Conservation (phyloP, 2,888 invertebrate genomes). For the Congeria kusceri region DNA sequence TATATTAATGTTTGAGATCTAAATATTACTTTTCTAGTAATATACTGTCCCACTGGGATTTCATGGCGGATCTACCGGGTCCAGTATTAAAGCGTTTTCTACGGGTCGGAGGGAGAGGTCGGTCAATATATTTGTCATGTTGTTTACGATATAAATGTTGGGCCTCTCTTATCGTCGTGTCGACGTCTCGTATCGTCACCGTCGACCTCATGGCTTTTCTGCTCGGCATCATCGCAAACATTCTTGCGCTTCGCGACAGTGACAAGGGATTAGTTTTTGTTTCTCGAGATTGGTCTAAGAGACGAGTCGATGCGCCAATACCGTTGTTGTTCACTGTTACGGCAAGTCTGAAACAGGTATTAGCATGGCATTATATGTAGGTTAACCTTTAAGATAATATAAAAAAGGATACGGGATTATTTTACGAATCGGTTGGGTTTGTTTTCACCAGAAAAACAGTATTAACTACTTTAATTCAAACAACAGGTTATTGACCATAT, state of each 20-base stretch:
- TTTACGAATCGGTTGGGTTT: not conserved
- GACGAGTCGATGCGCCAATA: conserved; percentile 30
- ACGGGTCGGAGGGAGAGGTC: conserved; percentile 41
- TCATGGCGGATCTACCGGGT: conserved; percentile 37
- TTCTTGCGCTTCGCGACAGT: conserved; percentile 15
- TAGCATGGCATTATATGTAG: no score
- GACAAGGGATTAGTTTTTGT: not conserved
- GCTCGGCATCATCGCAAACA: conserved; percentile 2
- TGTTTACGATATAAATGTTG: conserved; percentile 26
- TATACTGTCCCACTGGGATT: not conserved
- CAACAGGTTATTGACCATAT: not conserved
- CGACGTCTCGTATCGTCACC: conserved; percentile 22
- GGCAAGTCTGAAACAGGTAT: not conserved
- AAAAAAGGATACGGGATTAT: not conserved
- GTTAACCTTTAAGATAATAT: no score
- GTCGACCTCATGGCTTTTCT: not conserved
- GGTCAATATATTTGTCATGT: conserved; percentile 47
- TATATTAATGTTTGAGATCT: no score
- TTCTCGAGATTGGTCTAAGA: not conserved
- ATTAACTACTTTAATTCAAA: not conserved
- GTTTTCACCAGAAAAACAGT: not conserved
- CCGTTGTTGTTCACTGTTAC: conserved; percentile 5
- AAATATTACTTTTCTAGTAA: no score
- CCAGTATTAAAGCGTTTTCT: conserved; percentile 25
- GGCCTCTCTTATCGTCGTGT: conserved; percentile 2